phyloP scores from a whole-genome alignment of 2,888 invertebrate species.

The Sphecodes monilicornis region DNA sequence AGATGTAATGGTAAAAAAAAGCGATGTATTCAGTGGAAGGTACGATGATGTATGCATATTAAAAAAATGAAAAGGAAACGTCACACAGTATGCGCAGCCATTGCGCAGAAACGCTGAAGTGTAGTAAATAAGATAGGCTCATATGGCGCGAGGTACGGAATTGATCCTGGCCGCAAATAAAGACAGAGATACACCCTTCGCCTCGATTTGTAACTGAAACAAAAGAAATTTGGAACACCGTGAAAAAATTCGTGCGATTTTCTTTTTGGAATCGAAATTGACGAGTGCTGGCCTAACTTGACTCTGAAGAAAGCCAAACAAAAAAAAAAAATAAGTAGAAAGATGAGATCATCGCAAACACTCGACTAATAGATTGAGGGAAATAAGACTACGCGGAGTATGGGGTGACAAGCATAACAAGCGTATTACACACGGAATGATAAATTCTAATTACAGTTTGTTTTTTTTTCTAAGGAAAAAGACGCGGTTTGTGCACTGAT shows the following conservation, averaged over 20 bases:
- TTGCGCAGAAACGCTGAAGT: conserved; percentile 64
- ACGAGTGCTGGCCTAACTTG: conserved; percentile 75
- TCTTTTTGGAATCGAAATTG: conserved; percentile 77
- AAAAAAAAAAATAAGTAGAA: conserved; percentile 6
- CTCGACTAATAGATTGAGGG: conserved; percentile 44
- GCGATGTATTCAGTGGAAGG: conserved; percentile 73
- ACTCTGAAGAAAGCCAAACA: conserved; percentile 55
- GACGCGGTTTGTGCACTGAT: conserved; percentile 56
- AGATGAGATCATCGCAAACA: conserved; percentile 53
- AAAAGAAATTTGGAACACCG: not conserved
- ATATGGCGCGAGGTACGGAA: conserved; percentile 67
- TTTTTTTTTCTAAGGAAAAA: conserved; percentile 53
- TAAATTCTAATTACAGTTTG: conserved; percentile 54
- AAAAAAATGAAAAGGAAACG: conserved; percentile 45
- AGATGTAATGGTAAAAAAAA: conserved; percentile 75
- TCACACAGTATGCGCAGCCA: conserved; percentile 63
- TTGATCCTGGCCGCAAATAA: conserved; percentile 32
- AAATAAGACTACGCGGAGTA: conserved; percentile 63
- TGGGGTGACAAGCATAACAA: conserved; percentile 37
- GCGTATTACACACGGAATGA: conserved; percentile 55
- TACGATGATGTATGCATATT: conserved; percentile 69
- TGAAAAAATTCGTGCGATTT: conserved; percentile 68
- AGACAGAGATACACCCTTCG: conserved; percentile 9
- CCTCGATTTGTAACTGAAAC: conserved; percentile 61
- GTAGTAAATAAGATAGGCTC: conserved; percentile 69